A percentile compares a stretch with the other conserved stretches of the same genome.
phyloP scores from a whole-genome alignment of 2,797 vertebrate species.

The Lophius americanus region DNA sequence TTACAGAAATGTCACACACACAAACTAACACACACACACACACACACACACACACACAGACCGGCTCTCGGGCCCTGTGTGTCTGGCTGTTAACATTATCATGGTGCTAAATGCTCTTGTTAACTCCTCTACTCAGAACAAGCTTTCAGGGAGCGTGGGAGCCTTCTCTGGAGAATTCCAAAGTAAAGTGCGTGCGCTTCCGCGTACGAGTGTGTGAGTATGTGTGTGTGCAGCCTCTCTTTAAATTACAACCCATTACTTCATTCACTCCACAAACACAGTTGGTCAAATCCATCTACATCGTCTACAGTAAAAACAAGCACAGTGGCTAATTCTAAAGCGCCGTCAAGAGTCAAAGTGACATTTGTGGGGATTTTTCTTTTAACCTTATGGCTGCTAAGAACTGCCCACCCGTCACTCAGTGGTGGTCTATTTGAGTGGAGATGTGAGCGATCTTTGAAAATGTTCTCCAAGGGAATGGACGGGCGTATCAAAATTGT shows the following conservation, averaged over 20 bases:
- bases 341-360: conserved; percentile 50
- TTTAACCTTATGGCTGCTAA: conserved; percentile 36
- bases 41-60: conserved; percentile 14
- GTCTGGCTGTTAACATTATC: conserved; percentile 74
- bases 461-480: conserved; percentile 59
- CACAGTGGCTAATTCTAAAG: conserved; percentile 48
- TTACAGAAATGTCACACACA: conserved; percentile 54
- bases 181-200: conserved; percentile 46
- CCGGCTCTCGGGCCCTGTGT: conserved; percentile 62
- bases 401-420: conserved; percentile 63
- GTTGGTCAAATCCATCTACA: conserved; percentile 29
- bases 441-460: conserved; percentile 65
- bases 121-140: conserved; percentile 76
- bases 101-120: conserved; percentile 78
- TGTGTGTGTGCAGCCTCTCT: conserved; percentile 24
- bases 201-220: neutral
- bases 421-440: conserved; percentile 43
- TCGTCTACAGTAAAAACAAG: conserved; percentile 43
- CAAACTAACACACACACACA: conserved; percentile 20
- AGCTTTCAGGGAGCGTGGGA: conserved; percentile 76
- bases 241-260: conserved; percentile 64
- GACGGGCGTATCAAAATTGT: conserved; percentile 68
- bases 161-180: conserved; percentile 74
- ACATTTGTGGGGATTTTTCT: conserved; percentile 28
- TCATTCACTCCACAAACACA: conserved; percentile 44